phyloP scores from a whole-genome alignment of 2,888 invertebrate species.

The Pyralis farinalis region DNA sequence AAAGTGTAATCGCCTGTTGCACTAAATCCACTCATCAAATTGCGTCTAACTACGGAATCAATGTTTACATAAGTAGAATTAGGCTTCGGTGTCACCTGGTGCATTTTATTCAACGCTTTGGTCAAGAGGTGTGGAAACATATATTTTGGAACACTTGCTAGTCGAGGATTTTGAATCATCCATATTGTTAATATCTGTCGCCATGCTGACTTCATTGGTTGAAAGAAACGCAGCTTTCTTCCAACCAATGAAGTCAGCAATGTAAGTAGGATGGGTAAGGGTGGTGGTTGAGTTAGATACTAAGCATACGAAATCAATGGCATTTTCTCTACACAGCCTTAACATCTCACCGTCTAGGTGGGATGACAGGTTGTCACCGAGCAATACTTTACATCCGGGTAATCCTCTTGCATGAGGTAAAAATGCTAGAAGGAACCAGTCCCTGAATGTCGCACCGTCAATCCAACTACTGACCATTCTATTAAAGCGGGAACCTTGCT shows the following conservation, averaged over 20 bases:
- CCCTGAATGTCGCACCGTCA: slow-evolving; percentile 13
- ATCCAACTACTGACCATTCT: slow-evolving; percentile 18
- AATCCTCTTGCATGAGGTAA: slow-evolving; percentile 15
- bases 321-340: slow-evolving; percentile 10
- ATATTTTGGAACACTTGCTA: slow-evolving; percentile 12
- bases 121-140: slow-evolving; percentile 10
- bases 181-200: slow-evolving; percentile 9
- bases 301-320: slow-evolving; percentile 19
- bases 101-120: slow-evolving; percentile 11
- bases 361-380: slow-evolving; percentile 22
- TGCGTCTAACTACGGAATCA: slow-evolving; percentile 9
- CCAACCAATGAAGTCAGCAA: no score
- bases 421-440: slow-evolving; percentile 16
- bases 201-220: slow-evolving; percentile 14
- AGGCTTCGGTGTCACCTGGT: slow-evolving; percentile 6
- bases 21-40: slow-evolving; percentile 12
- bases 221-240: slow-evolving; percentile 16
- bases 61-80: neutral
- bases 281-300: slow-evolving; percentile 19
- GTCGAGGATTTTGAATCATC: slow-evolving; percentile 11
- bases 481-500: slow-evolving; percentile 13
- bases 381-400: slow-evolving; percentile 16
- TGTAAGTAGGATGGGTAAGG: slow-evolving; percentile 16
- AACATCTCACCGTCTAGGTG: slow-evolving; percentile 16
- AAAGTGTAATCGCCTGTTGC: slow-evolving; percentile 14